These are phyloP conservation scores for Melanotaenia pygmaea DNA, from an alignment of 2,797 vertebrate genomes.

Conservation along the genomic window DNA sequence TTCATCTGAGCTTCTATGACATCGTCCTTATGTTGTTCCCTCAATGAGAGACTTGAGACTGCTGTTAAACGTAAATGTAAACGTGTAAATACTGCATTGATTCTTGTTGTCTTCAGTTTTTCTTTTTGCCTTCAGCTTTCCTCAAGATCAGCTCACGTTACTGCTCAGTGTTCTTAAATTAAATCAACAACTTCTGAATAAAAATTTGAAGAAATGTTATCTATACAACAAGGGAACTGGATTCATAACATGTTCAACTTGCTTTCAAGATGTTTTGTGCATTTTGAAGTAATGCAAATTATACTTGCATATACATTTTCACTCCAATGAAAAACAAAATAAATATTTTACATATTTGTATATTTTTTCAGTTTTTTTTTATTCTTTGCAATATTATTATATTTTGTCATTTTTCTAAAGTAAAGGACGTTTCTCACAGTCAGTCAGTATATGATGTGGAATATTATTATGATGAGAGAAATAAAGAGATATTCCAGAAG, in stretches of 20 bases:
- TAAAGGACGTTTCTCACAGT: constrained; percentile 34
- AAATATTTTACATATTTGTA: constrained; percentile 41
- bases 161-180: constrained; percentile 32
- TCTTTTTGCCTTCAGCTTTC: constrained; percentile 31
- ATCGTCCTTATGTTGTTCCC: constrained; percentile 9
- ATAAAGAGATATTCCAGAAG: constrained; percentile 25
- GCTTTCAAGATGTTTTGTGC: background rate
- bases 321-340: background rate
- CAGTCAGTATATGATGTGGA: constrained; percentile 39
- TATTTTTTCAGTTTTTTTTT: constrained; percentile 19
- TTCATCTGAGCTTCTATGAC: constrained; percentile 1
- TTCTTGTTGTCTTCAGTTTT: constrained; percentile 31
- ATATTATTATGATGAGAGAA: constrained; percentile 19
- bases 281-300: constrained; percentile 2
- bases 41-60: constrained; percentile 16
- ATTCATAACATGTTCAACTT: background rate
- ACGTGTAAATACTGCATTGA: constrained; percentile 13
- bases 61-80: constrained; percentile 9
- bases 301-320: constrained; percentile 14
- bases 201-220: background rate
- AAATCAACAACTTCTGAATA: constrained; percentile 3
- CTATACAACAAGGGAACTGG: constrained; percentile 7
- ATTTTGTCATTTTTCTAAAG: constrained; percentile 42
- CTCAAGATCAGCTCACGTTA: background rate
- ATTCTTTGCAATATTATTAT: too few relatives aligned